A percentile compares a stretch with the other conserved stretches of the same genome.
Conservation (phyloP, 2,888 invertebrate species). For the Ectemnius lituratus region DNA sequence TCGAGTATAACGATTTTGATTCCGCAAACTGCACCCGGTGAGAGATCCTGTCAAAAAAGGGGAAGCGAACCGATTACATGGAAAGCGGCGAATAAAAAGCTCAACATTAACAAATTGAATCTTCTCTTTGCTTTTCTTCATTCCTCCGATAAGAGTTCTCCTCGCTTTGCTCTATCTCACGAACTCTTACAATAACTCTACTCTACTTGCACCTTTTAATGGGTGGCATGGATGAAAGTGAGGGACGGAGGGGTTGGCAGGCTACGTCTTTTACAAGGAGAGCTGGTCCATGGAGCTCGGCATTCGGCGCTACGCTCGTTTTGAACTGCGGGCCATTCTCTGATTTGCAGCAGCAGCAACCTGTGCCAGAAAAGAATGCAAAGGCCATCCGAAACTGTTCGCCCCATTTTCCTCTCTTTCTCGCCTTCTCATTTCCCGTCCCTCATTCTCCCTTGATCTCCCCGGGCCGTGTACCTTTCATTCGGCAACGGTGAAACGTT, state of each 20-base stretch:
- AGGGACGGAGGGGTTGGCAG: slow-evolving; percentile 42
- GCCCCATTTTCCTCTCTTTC: neutral
- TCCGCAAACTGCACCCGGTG: no score
- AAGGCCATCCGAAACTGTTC: slow-evolving; percentile 21
- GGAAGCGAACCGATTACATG: no score
- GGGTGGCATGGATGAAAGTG: slow-evolving; percentile 47
- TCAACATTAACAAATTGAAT: no score
- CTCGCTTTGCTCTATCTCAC: no score
- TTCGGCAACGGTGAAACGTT: neutral
- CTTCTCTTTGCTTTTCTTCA: no score
- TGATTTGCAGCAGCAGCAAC: slow-evolving; percentile 25
- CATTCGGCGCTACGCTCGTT: slow-evolving; percentile 40
- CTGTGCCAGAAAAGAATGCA: slow-evolving; percentile 15
- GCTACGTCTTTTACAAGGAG: slow-evolving; percentile 52
- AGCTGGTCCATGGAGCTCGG: slow-evolving; percentile 41
- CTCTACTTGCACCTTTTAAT: slow-evolving; percentile 36
- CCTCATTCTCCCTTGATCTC: no score
- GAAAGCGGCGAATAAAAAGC: no score
- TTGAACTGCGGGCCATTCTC: slow-evolving; percentile 43
- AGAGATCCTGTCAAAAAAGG: no score
- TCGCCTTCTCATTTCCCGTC: slow-evolving; percentile 11
- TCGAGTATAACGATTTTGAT: no score
- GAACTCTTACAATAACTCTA: no score
- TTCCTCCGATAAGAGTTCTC: no score
- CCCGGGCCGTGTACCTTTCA: neutral